Evolutionary conservation across 2,113 vertebrate species (phyloP).

Genomic region (Atherinomorus stipes): DNA sequence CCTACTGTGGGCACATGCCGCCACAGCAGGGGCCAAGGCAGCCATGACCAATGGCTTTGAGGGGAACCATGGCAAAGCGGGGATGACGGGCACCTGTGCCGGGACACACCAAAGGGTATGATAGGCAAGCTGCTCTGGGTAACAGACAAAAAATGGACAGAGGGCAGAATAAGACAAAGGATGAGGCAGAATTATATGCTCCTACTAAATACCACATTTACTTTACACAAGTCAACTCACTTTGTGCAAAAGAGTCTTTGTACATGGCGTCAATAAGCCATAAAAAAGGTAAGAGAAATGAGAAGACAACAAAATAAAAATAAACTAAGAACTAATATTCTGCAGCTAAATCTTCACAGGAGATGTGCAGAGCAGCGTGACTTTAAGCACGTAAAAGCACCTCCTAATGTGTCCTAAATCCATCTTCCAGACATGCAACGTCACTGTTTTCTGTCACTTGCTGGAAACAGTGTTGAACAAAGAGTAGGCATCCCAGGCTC

Average conservation of each 20-base stretch:
- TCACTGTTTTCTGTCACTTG: constrained; percentile 70
- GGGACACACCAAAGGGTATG: constrained; percentile 65
- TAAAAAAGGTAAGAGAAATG: constrained; percentile 17
- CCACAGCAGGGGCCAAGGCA: constrained; percentile 89
- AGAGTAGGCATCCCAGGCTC: constrained; percentile 71
- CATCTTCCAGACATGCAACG: constrained; percentile 37
- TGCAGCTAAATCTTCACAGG: constrained; percentile 13
- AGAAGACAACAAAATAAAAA: background rate
- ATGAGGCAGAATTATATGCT: background rate
- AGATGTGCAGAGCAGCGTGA: constrained; percentile 25
- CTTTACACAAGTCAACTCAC: background rate
- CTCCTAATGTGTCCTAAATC: constrained; percentile 23
- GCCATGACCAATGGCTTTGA: constrained; percentile 97
- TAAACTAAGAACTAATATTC: background rate
- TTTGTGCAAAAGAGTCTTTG: background rate
- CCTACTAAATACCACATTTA: background rate
- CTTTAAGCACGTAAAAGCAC: constrained; percentile 30
- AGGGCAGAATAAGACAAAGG: constrained; percentile 44
- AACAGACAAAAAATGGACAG: constrained; percentile 32
- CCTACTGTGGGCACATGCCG: constrained; percentile 93
- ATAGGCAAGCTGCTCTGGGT: constrained; percentile 57
- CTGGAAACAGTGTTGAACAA: constrained; percentile 67
- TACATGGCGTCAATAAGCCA: constrained; percentile 24
- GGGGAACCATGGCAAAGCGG: constrained; percentile 86
- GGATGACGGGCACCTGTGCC: constrained; percentile 95